Evolutionary conservation across 2,888 invertebrate species (phyloP), one percentile per base, ranked within the genome.

Genomic region (Eristalis intricaria): DNA sequence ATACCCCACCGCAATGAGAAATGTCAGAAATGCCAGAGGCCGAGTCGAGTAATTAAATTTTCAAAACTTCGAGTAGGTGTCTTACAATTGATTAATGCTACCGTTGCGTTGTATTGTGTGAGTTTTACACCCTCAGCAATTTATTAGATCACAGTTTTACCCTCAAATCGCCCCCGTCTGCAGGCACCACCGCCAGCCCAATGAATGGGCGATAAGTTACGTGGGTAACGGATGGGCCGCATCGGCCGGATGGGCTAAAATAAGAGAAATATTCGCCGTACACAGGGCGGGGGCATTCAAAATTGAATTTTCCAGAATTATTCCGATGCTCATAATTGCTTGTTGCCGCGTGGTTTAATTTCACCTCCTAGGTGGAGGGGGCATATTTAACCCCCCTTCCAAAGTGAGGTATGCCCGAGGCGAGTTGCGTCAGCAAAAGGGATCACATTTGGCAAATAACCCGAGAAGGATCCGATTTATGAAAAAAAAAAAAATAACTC

Each of bases 21-120:
- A 87, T 84, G 84, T 80, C 75, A 84, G 80, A 80, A 83, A 86
- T 86, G 86, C 86, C 86, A 78, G 74, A 64, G 83, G 86, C 86
- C 74, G 78, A 77, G 82, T 56, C 75, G 76, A 84, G 87, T 87
- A 87, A 87, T 87, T 87, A 87, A 87, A 87, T 87, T 87, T 84
- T 84, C 84, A 87, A 87, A 87, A 87, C 80, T 84, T 87, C 78
- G 76, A 84, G 75, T 83, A 84, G 87, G 84, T 84, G 84, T 84
- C 84, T 87, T 87, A 84, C 84, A 75, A 84, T 87, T 87, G 87
- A 87, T 87, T 87, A 87, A 87, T 87, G 84, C 79, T 87, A 73
- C 87, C 79, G 60, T 73, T 83, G 83, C 66, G 83, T 73, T 78
- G 61, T 58, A 69, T 73, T 78, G 75, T 83, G 83, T 66, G 75